Evolutionary conservation across 2,888 invertebrate genomes (phyloP).

Genomic region (Periphyllus acericola): DNA sequence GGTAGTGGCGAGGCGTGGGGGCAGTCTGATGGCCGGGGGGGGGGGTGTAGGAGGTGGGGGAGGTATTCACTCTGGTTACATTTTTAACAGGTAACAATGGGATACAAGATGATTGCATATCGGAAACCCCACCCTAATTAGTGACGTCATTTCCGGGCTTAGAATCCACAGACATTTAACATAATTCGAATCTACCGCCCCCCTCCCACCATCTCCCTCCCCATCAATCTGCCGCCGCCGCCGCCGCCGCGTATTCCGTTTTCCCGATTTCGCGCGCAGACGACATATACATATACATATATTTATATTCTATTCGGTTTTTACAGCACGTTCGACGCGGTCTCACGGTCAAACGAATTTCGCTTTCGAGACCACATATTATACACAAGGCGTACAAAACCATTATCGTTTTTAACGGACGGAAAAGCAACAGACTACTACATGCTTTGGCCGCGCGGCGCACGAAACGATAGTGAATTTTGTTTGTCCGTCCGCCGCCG

Average conservation of each 20-base stretch:
- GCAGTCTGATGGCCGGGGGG: not conserved
- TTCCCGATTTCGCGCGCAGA: conserved; percentile 33
- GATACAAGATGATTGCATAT: conserved; percentile 57
- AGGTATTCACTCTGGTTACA: conserved; percentile 53
- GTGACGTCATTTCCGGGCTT: conserved; percentile 61
- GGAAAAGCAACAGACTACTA: not conserved
- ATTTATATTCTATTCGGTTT: conserved; percentile 59
- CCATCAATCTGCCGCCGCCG: too few relatives aligned
- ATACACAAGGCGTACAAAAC: conserved; percentile 48
- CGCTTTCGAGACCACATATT: conserved; percentile 57
- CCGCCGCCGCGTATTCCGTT: not conserved
- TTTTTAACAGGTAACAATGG: conserved; percentile 60
- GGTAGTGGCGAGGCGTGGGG: not conserved
- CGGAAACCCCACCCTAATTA: conserved; percentile 62
- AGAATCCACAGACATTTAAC: conserved; percentile 51
- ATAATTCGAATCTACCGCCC: conserved; percentile 45
- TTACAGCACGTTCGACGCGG: conserved; percentile 35
- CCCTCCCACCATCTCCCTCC: not conserved
- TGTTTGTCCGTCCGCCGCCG: not conserved
- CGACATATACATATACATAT: too few relatives aligned
- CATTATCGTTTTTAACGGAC: conserved; percentile 20
- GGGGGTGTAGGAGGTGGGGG: not conserved
- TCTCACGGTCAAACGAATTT: conserved; percentile 57
- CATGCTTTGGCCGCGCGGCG: not conserved
- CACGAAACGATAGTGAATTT: conserved; percentile 28